Percentiles rank a stretch among this genome's conserved stretches.
These are phyloP conservation scores for Sthenelais limicola DNA, from an alignment of 2,888 invertebrate species.

Conservation along the genomic window DNA sequence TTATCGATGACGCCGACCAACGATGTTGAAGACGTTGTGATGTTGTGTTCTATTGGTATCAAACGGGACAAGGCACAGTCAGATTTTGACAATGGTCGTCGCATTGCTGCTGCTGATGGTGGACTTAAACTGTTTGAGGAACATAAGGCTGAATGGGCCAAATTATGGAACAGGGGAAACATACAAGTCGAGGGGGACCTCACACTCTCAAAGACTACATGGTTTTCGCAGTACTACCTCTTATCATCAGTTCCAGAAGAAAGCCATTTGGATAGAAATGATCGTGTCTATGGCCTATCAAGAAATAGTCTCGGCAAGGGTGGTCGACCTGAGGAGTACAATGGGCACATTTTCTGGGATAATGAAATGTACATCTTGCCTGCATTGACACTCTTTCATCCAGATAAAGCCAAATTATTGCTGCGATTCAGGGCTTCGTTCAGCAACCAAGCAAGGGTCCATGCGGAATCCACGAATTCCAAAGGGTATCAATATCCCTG, in stretches of 20 bases:
- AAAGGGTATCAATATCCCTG: conserved; percentile 55
- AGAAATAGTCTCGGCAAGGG: conserved; percentile 50
- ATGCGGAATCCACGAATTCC: conserved; percentile 47
- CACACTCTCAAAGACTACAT: conserved; percentile 47
- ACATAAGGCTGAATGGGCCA: conserved; percentile 53
- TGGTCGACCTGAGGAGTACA: conserved; percentile 50
- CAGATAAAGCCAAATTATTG: conserved; percentile 54
- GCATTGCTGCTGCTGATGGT: no score
- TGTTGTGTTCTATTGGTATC: no score
- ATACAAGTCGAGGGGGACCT: conserved; percentile 41
- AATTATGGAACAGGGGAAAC: conserved; percentile 50
- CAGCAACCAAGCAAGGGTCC: conserved; percentile 47
- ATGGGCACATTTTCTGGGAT: conserved; percentile 63
- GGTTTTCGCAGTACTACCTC: conserved; percentile 59
- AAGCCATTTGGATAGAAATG: conserved; percentile 45
- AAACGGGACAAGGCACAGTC: no score
- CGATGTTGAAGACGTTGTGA: no score
- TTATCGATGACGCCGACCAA: conserved; percentile 42
- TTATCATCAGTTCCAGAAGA: conserved; percentile 58
- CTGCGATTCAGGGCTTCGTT: conserved; percentile 51
- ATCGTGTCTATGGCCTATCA: conserved; percentile 48
- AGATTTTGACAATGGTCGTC: no score
- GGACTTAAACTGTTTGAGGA: no score
- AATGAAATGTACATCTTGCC: conserved; percentile 60
- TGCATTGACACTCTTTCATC: conserved; percentile 57